These are phyloP conservation scores for Pseudochromis fuscus DNA, from an alignment of 2,797 vertebrate genomes.

Conservation along the genomic window DNA sequence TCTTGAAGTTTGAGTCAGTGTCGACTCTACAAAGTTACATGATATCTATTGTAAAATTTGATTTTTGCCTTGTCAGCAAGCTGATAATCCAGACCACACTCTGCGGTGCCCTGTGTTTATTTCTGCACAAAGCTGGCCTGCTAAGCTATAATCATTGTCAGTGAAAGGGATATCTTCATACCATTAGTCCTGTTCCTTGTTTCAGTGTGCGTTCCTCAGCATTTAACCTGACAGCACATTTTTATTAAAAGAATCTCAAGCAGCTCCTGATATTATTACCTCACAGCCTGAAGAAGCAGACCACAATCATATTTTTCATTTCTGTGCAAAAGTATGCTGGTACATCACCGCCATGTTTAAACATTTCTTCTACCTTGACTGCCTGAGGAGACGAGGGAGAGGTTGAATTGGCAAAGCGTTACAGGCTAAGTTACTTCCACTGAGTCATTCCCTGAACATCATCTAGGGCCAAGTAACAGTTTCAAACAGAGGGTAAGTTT, in stretches of 20 bases:
- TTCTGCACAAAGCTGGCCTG: slow-evolving; percentile 64
- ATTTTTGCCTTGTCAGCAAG: slow-evolving; percentile 65
- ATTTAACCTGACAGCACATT: slow-evolving; percentile 52
- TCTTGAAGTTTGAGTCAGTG: slow-evolving; percentile 19
- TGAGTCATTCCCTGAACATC: slow-evolving; percentile 23
- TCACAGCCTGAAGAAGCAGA: slow-evolving; percentile 35
- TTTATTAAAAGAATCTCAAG: slow-evolving; percentile 33
- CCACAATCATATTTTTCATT: slow-evolving; percentile 28
- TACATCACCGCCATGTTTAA: slow-evolving; percentile 13
- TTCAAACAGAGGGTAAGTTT: neutral
- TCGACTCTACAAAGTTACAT: slow-evolving; percentile 27
- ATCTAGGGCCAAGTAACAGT: slow-evolving; percentile 11
- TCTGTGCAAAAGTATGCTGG: slow-evolving; percentile 17
- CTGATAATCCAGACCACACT: slow-evolving; percentile 63
- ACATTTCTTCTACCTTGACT: slow-evolving; percentile 18
- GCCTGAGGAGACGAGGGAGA: slow-evolving; percentile 21
- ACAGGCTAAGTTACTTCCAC: slow-evolving; percentile 9
- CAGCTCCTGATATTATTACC: slow-evolving; percentile 36
- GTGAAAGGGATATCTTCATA: slow-evolving; percentile 62
- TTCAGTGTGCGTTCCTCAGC: slow-evolving; percentile 51
- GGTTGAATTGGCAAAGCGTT: slow-evolving; percentile 30
- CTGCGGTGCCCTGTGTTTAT: slow-evolving; percentile 63
- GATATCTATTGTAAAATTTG: slow-evolving; percentile 57
- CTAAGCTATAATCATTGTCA: slow-evolving; percentile 72
- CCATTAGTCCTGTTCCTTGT: slow-evolving; percentile 70